Evolutionary conservation across 1,140 invertebrate species (phyloP).

Genomic region (Leptoteleia sp.): DNA sequence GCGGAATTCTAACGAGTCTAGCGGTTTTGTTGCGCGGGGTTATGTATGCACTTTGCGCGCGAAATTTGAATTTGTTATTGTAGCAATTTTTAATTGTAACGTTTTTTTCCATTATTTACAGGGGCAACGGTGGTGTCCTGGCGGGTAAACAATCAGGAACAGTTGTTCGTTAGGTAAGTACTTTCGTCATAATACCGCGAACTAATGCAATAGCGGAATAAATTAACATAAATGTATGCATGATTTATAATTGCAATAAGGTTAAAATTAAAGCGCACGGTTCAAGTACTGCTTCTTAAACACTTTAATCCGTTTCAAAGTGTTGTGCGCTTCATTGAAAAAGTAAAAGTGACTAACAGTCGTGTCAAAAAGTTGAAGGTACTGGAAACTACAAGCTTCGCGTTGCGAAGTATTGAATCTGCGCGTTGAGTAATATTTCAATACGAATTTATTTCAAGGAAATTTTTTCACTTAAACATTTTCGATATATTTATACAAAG

Average conservation of each 20-base stretch:
- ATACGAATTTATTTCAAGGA: no score
- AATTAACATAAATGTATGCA: not conserved
- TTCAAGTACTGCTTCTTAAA: not conserved
- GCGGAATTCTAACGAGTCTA: no score
- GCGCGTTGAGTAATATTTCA: no score
- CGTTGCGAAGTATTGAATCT: no score
- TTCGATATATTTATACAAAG: no score
- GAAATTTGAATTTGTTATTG: not conserved
- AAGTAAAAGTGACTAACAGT: no score
- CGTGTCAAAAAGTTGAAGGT: no score
- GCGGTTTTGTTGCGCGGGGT: no score
- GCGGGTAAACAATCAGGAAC: slow-evolving; percentile 96
- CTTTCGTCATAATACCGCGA: slow-evolving; percentile 15
- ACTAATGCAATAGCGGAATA: not conserved
- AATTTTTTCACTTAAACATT: no score
- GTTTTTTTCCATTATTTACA: slow-evolving; percentile 81
- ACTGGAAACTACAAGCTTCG: no score
- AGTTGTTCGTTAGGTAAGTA: slow-evolving; percentile 94
- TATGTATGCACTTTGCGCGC: no score
- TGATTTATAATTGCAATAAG: slow-evolving; percentile 1
- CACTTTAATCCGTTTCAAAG: not conserved
- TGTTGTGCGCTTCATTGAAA: not conserved
- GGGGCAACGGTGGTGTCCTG: slow-evolving; percentile 96
- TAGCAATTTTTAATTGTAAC: slow-evolving; percentile 11
- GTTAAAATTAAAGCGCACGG: not conserved